Evolutionary conservation across 2,113 vertebrate species (phyloP), one percentile per base, ranked within the genome.

Genomic region (Bos taurus): DNA sequence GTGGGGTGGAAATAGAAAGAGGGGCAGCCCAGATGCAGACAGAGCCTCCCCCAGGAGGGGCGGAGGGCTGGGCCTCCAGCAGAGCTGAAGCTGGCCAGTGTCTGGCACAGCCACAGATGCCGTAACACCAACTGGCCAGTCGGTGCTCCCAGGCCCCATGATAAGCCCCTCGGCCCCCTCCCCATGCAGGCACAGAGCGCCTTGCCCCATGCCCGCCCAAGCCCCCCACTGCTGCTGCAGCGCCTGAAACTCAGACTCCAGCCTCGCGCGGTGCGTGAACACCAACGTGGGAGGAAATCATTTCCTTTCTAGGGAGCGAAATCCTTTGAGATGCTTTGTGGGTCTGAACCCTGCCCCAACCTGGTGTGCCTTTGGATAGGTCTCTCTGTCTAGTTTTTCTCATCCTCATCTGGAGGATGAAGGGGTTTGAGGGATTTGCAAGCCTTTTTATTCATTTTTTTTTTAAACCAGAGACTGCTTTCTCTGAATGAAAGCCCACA

Each of bases 311-410:
- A 77, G 23, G 52, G 19, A 57, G 36, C 14, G 50, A 86, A 95
- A 80, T 85, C 33, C 71, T 28, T 84, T 84, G 57, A 80, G 52
- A 82, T 15, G 28, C 50, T n/a, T 67, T 78, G 36, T 62, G 21
- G 57, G 30, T 59, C 40, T 88, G 93, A 57, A 23, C 36, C 59
- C 40, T 4, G 25, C 25, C 54, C 54, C 54, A 21, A 26, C 10
- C 25, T 8, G 10, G 1, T 36, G 26, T 88, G 26, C 87, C 74
- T 77, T 64, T 59, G 48, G 56, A 57, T 43, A 36, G 26, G 40
- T 48, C 57, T 94, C 83, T 88, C 64, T 90, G 4, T 82, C 11
- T 40, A 62, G n/a, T 93, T 93, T 86, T 40, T 81, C n/a, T 80
- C 71, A 59, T 40, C 40, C 50, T 97, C 43, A 50, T 90, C 59